A percentile compares a stretch with the other conserved stretches of the same genome.
Evolutionary conservation across 2,797 vertebrate species (phyloP).

Genomic region (Gadopsis bispinosus): DNA sequence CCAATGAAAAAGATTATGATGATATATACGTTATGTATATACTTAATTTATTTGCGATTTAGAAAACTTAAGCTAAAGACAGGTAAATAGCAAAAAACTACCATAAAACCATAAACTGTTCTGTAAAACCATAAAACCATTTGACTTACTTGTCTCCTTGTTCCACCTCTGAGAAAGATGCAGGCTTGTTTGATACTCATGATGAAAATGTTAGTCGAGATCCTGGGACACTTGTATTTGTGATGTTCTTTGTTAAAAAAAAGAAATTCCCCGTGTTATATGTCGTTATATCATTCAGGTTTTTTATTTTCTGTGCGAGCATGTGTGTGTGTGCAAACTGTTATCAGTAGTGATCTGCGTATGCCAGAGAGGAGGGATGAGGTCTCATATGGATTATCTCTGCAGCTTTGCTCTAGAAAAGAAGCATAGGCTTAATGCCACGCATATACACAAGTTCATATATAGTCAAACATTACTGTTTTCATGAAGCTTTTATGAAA

Average conservation of each 20-base stretch:
- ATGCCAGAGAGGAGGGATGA: conserved; percentile 62
- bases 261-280: not conserved
- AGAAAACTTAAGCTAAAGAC: not conserved
- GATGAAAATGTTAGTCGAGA: conserved; percentile 8
- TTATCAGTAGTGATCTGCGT: conserved; percentile 55
- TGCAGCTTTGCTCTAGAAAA: conserved; percentile 71
- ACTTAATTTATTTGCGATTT: not conserved
- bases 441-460: conserved; percentile 42
- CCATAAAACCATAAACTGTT: not conserved
- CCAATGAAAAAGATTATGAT: not conserved
- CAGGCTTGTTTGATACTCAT: conserved; percentile 83
- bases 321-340: conserved; percentile 44
- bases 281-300: conserved; percentile 17
- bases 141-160: conserved; percentile 76
- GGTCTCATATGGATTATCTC: conserved; percentile 79
- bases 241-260: conserved; percentile 1
- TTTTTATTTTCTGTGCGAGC: conserved; percentile 27
- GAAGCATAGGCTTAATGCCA: conserved; percentile 68
- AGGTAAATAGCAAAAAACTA: not conserved
- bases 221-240: conserved; percentile 16
- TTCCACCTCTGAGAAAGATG: conserved; percentile 83
- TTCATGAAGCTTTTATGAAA: not conserved
- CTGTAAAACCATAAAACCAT: not conserved
- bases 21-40: not conserved
- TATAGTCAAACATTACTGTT: conserved; percentile 1